Conservation (phyloP, 2,888 invertebrate genomes). For the Rosalia funebris region DNA sequence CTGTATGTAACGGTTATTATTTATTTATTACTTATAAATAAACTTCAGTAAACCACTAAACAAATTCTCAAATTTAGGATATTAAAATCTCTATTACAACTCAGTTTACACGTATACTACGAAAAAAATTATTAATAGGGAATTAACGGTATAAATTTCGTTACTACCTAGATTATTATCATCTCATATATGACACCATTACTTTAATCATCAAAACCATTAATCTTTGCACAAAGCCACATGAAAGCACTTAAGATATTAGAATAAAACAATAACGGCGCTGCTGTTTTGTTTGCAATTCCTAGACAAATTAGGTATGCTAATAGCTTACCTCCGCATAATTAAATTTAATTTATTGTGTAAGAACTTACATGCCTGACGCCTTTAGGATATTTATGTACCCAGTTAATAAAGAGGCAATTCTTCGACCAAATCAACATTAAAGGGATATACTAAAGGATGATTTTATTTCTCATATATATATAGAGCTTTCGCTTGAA, state of each 20-base stretch:
- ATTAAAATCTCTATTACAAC: too few species aligned
- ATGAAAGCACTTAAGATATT: constrained; percentile 7
- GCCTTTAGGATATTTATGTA: constrained; percentile 13
- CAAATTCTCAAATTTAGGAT: too few species aligned
- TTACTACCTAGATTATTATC: constrained; percentile 27
- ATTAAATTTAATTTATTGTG: constrained; percentile 12
- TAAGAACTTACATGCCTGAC: not conserved
- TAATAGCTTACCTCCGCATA: constrained; percentile 3
- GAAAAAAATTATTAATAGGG: too few species aligned
- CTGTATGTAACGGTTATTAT: too few species aligned
- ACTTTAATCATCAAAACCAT: constrained; percentile 24
- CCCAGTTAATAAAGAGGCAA: not conserved
- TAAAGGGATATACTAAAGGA: too few species aligned
- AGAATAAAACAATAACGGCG: constrained; percentile 8
- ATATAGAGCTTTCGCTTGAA: too few species aligned
- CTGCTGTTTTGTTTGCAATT: constrained; percentile 4
- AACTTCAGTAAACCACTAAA: too few species aligned
- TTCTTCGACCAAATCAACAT: not conserved
- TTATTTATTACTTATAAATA: too few species aligned
- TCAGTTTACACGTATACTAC: too few species aligned
- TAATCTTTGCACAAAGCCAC: constrained; percentile 4
- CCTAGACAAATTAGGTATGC: constrained; percentile 14
- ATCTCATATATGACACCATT: constrained; percentile 24
- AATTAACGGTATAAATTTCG: constrained; percentile 28
- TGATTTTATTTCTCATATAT: too few species aligned